These are phyloP conservation scores for Pristionchus mayeri DNA, from an alignment of 2,888 invertebrate species.

Conservation along the genomic window DNA sequence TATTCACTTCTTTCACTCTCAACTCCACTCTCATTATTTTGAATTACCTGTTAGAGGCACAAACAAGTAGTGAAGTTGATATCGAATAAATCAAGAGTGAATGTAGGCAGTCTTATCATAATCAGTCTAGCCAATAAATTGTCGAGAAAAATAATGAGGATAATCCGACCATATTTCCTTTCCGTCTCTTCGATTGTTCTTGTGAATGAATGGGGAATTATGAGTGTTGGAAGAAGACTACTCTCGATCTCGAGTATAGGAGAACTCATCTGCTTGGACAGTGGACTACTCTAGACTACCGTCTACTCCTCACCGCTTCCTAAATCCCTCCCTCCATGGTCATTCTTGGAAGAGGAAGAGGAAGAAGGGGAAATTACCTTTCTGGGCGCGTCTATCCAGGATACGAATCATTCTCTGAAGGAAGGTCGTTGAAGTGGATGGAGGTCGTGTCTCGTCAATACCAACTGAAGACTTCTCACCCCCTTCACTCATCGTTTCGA, in stretches of 20 bases:
- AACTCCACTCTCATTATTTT: too few species aligned
- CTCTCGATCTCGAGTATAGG: neutral
- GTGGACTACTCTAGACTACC: too few species aligned
- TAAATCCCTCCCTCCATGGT: neutral
- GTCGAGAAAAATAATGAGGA: neutral
- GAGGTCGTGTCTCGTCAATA: neutral
- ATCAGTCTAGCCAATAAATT: neutral
- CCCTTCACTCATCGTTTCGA: slow-evolving; percentile 8
- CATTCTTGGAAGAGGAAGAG: neutral
- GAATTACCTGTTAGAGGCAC: too few species aligned
- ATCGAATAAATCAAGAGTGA: too few species aligned
- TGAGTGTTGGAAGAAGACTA: neutral
- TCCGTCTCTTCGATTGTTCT: neutral
- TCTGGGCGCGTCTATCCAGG: neutral
- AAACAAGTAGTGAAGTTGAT: too few species aligned
- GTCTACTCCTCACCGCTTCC: neutral
- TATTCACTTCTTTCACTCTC: too few species aligned
- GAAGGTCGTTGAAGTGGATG: slow-evolving; percentile 2
- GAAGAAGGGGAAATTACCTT: slow-evolving; percentile 25
- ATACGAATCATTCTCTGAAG: slow-evolving; percentile 26
- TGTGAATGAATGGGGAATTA: slow-evolving; percentile 5
- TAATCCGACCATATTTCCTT: neutral
- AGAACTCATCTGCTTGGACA: neutral
- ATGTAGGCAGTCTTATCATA: too few species aligned
- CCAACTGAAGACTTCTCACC: slow-evolving; percentile 20